Evolutionary conservation across 2,797 vertebrate genomes (phyloP).

Genomic region (Botia kubotai): DNA sequence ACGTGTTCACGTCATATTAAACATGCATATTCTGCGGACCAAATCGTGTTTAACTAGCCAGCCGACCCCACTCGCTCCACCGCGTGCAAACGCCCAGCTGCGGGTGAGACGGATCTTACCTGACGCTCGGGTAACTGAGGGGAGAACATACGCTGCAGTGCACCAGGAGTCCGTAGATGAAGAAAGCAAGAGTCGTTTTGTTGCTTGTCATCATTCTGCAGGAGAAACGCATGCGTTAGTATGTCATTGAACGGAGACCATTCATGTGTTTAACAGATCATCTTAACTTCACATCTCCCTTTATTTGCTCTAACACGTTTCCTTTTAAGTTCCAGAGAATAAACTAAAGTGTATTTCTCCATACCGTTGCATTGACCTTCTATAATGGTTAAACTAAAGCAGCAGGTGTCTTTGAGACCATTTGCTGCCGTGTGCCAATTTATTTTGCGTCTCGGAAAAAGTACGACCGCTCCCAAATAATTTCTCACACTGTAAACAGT

Average conservation of each 20-base stretch:
- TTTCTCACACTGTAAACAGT: background rate
- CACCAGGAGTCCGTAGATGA: constrained; percentile 94
- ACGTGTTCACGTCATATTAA: no score
- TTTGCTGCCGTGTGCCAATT: background rate
- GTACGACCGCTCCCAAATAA: background rate
- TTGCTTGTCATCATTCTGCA: constrained; percentile 90
- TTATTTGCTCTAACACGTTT: background rate
- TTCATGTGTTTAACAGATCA: no score
- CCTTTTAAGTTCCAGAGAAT: no score
- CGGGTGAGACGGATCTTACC: background rate
- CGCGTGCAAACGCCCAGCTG: no score
- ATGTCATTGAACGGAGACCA: background rate
- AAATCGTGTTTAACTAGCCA: no score
- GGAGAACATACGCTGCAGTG: constrained; percentile 92
- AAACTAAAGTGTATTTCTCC: background rate
- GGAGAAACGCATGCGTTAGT: constrained; percentile 52
- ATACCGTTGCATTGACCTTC: background rate
- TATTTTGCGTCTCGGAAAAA: background rate
- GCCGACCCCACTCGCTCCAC: no score
- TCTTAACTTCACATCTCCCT: background rate
- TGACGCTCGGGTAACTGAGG: constrained; percentile 80
- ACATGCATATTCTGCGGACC: no score
- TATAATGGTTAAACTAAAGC: background rate
- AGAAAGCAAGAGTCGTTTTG: constrained; percentile 88
- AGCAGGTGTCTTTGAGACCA: background rate